Base-by-base conservation (phyloP, 2,113 vertebrate genomes). In the Pluvianellus socialis region DNA sequence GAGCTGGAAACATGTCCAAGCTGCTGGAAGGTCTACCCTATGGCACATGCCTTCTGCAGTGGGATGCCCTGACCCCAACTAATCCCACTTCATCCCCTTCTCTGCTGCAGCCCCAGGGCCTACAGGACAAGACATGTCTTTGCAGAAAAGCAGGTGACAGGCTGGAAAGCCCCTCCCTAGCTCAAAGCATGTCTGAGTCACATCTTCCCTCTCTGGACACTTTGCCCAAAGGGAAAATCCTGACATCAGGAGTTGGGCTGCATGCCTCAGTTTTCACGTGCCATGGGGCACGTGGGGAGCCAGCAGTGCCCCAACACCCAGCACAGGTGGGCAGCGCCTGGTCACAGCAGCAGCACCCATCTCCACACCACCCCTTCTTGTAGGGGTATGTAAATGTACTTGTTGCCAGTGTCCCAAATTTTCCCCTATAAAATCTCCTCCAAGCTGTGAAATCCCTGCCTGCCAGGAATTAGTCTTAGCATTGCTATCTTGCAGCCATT, bases 381-480 rank as follows among this genome's bases (percentile, higher is more conserved):
- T 4, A 45, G 32, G 42, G 75, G n/a, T n/a, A n/a, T n/a, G n/a
- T n/a, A 67, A 79, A 28, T 0, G 0, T 23, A 20, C 26, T 1
- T 3, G 2, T 21, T 40, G n/a, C 38, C 50, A 22, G 8, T 45
- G 21, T 84, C 40, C 61, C 61, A 47, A 1, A 38, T 16, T 85
- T 68, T 52, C 47, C 66, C 58, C 55, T 47, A 4, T 5, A 17
- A 71, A 76, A 38, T 47, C 75, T 65, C 53, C 73, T 71, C 33
- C 50, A 40, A 73, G 27, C 49, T 55, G 49, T 55, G 71, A 79
- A 73, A 56, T 38, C 58, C 44, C 40, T 53, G 44, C 47, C 89
- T 88, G 87, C 33, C 70, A 72, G 76, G 50, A 74, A 11, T 23
- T 42, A 63, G 28, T 40, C 30, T 55, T n/a, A 58, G 49, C 1